phyloP scores from a whole-genome alignment of 2,113 vertebrate species.

The Rhynchomys soricoides region DNA sequence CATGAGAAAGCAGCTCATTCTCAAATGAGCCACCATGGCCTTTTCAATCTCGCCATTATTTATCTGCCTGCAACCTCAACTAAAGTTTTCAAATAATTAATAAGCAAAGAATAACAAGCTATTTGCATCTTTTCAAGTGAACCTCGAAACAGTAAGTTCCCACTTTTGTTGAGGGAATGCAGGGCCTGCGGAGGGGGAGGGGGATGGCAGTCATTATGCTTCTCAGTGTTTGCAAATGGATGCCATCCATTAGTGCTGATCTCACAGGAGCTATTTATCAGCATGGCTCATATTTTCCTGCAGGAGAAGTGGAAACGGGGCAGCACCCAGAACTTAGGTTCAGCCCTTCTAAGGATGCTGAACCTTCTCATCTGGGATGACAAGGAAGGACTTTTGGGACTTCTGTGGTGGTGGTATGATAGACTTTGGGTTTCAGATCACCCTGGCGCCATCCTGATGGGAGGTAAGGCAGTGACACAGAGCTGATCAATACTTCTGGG shows the following conservation, averaged over 20 bases:
- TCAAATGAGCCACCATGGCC: neutral
- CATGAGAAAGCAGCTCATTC: neutral
- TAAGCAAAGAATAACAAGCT: slow-evolving; percentile 28
- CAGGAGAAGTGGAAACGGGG: neutral
- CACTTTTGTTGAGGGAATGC: slow-evolving; percentile 2
- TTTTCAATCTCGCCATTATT: slow-evolving; percentile 1
- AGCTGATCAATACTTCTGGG: slow-evolving; percentile 73
- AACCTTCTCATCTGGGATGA: neutral
- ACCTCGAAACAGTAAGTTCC: slow-evolving; percentile 68
- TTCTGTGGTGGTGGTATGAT: neutral
- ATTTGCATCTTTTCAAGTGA: slow-evolving; percentile 75
- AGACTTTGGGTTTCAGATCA: slow-evolving; percentile 39
- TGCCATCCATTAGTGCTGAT: neutral
- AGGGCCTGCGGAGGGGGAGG: neutral
- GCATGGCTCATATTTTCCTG: neutral
- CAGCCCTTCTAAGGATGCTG: neutral
- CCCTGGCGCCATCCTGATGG: slow-evolving; percentile 58
- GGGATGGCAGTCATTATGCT: slow-evolving; percentile 32
- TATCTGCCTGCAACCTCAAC: neutral
- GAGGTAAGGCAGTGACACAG: neutral
- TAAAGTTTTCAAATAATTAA: slow-evolving; percentile 64
- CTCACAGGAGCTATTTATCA: neutral
- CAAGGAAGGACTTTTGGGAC: neutral
- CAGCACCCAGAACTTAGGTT: neutral
- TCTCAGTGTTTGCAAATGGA: fast-evolving